Base-by-base conservation (phyloP, 2,113 vertebrate species). In the Balaeniceps rex region DNA sequence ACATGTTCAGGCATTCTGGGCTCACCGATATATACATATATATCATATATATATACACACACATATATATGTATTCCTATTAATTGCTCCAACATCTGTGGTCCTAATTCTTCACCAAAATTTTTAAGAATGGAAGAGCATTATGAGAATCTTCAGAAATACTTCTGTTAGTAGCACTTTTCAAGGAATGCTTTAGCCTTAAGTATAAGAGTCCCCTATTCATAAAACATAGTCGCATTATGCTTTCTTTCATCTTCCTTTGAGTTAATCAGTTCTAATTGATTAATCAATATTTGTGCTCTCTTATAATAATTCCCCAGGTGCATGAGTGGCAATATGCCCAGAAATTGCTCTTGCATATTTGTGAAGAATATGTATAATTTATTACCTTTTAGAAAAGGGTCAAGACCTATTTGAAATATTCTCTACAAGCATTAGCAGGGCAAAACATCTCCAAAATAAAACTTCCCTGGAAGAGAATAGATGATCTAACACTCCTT, bases 261-360 rank as follows among this genome's bases (percentile, higher is more conserved):
- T 7, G 8, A 76, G 66, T 80, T 93, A 92, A 85, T 96, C 1
- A 76, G 49, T 88, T 91, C 24, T 69, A 93, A 90, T 72, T 82
- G 57, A 93, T 93, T 79, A 82, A 84, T 95, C 93, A 94, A 57
- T 89, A 91, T 83, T 92, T 92, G 77, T 80, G 28, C 31, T 93
- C 42, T 76, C 11, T 84, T 92, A 85, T 6, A 84, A 24, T 71
- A 82, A 94, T 65, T 85, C 57, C 51, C 65, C 74, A 90, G 78
- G 63, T 91, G 57, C 42, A 6, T 9, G 36, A 83, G 19, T 95
- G 85, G 84, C 87, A 94, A 36, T 26, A 91, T 51, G 84, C 87
- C 90, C 84, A 91, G 81, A 96, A 85, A 85, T 63, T 65, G 66
- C 61, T 88, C 60, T 69, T 93, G 63, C 21, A 40, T 89, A 83